A percentile compares a stretch with the other conserved stretches of the same genome.
phyloP scores from a whole-genome alignment of 2,888 invertebrate genomes.

The Agrochola lychnidis region DNA sequence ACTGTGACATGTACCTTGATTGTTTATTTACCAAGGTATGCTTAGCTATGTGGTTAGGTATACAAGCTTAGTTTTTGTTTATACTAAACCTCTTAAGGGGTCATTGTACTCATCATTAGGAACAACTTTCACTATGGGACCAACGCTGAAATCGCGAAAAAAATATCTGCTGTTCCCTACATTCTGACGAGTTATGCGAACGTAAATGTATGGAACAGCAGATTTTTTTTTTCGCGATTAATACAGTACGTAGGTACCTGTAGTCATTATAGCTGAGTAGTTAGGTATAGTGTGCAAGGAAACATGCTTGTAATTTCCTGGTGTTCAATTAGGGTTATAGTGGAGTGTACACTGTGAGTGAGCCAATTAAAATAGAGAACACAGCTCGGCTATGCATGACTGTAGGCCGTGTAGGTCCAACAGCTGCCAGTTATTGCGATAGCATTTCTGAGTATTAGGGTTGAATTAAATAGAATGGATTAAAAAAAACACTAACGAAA shows the following conservation, averaged over 20 bases:
- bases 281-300: neutral
- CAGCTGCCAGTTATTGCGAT: neutral
- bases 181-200: too few species aligned
- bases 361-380: conserved; percentile 16
- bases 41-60: neutral
- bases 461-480: neutral
- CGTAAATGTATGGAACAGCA: too few species aligned
- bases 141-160: too few species aligned
- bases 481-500: too few species aligned
- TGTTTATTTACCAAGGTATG: neutral
- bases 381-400: neutral
- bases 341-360: neutral
- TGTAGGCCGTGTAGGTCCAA: neutral
- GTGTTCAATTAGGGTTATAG: neutral
- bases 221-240: too few species aligned
- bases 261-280: neutral
- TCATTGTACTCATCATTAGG: too few species aligned
- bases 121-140: too few species aligned
- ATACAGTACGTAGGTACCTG: neutral
- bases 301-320: neutral
- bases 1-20: neutral
- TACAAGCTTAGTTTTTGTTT: too few species aligned
- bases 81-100: too few species aligned
- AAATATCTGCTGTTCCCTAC: too few species aligned
- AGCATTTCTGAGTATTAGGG: neutral